These are phyloP conservation scores for Chrysotoxum bicinctum DNA, from an alignment of 2,888 invertebrate species.

Conservation along the genomic window DNA sequence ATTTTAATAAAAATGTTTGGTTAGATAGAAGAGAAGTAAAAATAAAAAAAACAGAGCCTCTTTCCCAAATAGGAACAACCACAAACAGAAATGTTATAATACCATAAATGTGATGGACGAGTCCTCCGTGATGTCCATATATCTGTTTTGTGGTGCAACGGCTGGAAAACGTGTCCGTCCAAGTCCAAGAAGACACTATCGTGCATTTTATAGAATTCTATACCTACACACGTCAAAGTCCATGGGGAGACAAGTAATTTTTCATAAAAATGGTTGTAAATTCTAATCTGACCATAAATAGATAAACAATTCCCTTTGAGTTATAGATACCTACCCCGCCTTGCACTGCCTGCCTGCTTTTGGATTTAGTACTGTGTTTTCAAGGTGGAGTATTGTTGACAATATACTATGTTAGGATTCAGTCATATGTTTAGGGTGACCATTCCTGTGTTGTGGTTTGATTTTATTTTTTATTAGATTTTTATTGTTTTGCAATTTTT, in stretches of 20 bases:
- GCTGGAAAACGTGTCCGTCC: not conserved
- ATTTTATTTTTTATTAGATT: not conserved
- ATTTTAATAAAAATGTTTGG: slow-evolving; percentile 31
- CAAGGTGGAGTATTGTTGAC: slow-evolving; percentile 37
- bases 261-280: slow-evolving; percentile 71
- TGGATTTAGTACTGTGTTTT: not conserved
- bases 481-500: too few species aligned
- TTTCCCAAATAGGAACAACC: slow-evolving; percentile 51
- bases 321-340: slow-evolving; percentile 38
- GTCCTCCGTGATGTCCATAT: slow-evolving; percentile 58
- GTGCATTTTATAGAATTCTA: not conserved
- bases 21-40: not conserved
- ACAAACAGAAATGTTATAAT: slow-evolving; percentile 38
- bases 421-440: slow-evolving; percentile 21
- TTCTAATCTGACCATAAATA: slow-evolving; percentile 71
- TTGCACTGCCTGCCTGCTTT: not conserved
- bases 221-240: slow-evolving; percentile 44
- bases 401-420: not conserved
- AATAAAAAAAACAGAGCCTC: not conserved
- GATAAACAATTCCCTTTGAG: slow-evolving; percentile 68
- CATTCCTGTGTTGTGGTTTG: not conserved
- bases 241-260: slow-evolving; percentile 67
- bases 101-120: slow-evolving; percentile 54
- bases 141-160: slow-evolving; percentile 40
- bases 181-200: slow-evolving; percentile 21